Evolutionary conservation across 1,140 invertebrate species (phyloP).

Genomic region (Drosophila ercepeae): DNA sequence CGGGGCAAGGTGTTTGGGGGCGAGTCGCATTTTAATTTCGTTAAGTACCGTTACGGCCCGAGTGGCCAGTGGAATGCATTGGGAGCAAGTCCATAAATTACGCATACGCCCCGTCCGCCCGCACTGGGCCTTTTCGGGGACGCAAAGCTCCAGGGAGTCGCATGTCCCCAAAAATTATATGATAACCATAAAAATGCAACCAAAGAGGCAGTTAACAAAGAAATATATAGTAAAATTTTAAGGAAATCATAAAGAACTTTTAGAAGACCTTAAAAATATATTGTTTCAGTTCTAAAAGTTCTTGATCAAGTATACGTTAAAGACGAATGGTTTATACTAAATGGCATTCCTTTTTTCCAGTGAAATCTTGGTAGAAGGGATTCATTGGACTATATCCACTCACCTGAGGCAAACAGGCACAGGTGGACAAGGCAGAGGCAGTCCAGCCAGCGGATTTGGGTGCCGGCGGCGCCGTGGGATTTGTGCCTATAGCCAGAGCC

Average conservation of each 20-base stretch:
- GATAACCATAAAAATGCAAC: background rate
- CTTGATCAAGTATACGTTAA: too few species aligned
- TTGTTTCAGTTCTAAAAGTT: too few species aligned
- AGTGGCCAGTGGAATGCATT: constrained; percentile 26
- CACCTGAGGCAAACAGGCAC: constrained; percentile 57
- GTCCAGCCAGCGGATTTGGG: constrained; percentile 52
- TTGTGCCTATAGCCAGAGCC: constrained; percentile 35
- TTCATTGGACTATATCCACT: constrained; percentile 14
- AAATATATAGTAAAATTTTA: too few species aligned
- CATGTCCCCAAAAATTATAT: constrained; percentile 20
- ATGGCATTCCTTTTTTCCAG: too few species aligned
- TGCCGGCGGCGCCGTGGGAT: constrained; percentile 46
- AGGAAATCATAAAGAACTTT: too few species aligned
- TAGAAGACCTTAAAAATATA: too few species aligned
- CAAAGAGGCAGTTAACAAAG: background rate
- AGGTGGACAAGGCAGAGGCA: constrained; percentile 44
- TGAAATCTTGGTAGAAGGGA: background rate
- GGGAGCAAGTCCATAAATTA: constrained; percentile 43
- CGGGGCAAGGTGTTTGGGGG: background rate
- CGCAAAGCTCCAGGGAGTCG: background rate
- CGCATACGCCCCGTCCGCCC: constrained; percentile 37
- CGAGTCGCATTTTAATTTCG: constrained; percentile 55
- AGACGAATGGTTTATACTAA: too few species aligned
- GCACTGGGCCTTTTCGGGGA: background rate
- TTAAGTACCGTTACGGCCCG: constrained; percentile 44